These are phyloP conservation scores for Chymomyza amoena DNA, from an alignment of 2,888 invertebrate genomes.

Conservation along the genomic window DNA sequence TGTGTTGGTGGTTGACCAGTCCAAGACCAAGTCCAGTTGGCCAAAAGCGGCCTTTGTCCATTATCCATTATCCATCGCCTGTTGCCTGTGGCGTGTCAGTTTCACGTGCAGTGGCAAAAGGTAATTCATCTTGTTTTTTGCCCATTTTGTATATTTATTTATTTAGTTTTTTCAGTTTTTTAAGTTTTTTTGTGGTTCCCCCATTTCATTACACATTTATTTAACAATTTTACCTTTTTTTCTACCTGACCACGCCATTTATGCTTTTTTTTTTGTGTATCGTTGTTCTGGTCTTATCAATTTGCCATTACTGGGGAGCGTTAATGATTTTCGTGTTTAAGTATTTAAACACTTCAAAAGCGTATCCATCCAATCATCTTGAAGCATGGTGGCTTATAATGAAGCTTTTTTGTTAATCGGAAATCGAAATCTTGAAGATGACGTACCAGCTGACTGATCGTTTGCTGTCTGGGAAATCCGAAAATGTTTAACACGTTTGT, in stretches of 20 bases:
- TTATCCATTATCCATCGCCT: slow-evolving; percentile 18
- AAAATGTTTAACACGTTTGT: too few species aligned
- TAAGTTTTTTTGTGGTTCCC: neutral
- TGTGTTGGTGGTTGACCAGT: neutral
- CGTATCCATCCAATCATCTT: neutral
- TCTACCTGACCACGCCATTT: neutral
- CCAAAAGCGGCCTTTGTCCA: slow-evolving; percentile 1
- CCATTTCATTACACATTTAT: neutral
- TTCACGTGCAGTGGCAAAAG: slow-evolving; percentile 73
- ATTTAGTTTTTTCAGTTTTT: neutral
- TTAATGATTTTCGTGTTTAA: neutral
- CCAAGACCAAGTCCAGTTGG: neutral
- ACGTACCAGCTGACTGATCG: neutral
- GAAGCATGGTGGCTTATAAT: neutral
- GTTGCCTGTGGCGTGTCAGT: slow-evolving; percentile 65
- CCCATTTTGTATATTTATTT: slow-evolving; percentile 40
- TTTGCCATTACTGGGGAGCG: slow-evolving; percentile 29
- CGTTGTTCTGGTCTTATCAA: slow-evolving; percentile 14
- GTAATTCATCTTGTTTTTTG: slow-evolving; percentile 69
- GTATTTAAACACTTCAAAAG: neutral
- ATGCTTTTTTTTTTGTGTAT: neutral
- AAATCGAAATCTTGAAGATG: neutral
- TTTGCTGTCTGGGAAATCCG: too few species aligned
- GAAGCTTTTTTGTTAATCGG: neutral
- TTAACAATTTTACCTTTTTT: neutral